Percentiles rank a stretch among this genome's conserved stretches.
These are phyloP conservation scores for Drosophila sordidula DNA, from an alignment of 2,888 invertebrate species.

Conservation along the genomic window DNA sequence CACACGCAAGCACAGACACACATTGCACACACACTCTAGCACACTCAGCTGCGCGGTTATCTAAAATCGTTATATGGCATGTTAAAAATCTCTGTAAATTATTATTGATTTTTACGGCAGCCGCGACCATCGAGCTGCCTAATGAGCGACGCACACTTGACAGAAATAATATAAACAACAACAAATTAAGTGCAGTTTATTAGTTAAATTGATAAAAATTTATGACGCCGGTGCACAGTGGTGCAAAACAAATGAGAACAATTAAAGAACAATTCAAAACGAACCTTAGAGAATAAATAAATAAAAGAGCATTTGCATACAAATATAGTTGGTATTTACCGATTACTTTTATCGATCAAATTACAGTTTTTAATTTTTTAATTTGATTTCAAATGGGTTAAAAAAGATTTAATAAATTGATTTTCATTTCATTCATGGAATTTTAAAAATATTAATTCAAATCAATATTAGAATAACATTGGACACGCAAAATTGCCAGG, in stretches of 20 bases:
- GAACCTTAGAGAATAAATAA: too few species aligned
- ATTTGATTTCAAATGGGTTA: too few species aligned
- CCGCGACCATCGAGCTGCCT: conserved; percentile 23
- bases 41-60: conserved; percentile 39
- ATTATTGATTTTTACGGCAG: conserved; percentile 68
- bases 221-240: conserved; percentile 28
- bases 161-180: conserved; percentile 7
- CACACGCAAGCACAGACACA: conserved; percentile 34
- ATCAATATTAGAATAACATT: too few species aligned
- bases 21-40: conserved; percentile 4
- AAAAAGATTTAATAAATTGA: too few species aligned
- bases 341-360: too few species aligned
- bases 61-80: conserved; percentile 62
- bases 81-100: conserved; percentile 69
- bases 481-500: too few species aligned
- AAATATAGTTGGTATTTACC: too few species aligned
- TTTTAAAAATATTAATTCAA: too few species aligned
- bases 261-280: not conserved
- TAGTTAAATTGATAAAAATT: conserved; percentile 62
- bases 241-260: not conserved
- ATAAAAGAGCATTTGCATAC: too few species aligned
- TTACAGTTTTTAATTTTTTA: too few species aligned
- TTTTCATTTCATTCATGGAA: too few species aligned
- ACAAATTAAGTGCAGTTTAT: conserved; percentile 54
- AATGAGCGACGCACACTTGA: conserved; percentile 52